phyloP scores from a whole-genome alignment of 2,113 vertebrate genomes.

The Craseonycteris thonglongyai region DNA sequence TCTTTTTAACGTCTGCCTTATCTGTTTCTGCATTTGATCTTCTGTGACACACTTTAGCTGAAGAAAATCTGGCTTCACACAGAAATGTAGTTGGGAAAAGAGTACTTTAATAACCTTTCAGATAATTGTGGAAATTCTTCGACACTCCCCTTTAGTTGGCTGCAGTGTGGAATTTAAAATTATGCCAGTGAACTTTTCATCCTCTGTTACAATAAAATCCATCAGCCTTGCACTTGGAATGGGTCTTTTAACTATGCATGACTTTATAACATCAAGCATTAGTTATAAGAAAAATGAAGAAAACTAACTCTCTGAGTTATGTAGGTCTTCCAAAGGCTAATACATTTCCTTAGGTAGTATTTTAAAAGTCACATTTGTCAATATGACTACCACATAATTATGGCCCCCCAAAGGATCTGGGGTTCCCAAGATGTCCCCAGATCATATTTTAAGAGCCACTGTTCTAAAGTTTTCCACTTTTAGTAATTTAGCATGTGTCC shows the following conservation, averaged over 20 bases:
- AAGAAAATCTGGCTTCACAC: neutral
- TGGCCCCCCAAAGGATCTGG: neutral
- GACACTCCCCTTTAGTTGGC: neutral
- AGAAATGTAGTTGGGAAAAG: neutral
- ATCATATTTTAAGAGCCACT: neutral
- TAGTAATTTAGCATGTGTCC: neutral
- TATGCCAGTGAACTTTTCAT: neutral
- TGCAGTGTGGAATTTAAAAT: neutral
- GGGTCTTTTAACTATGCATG: neutral
- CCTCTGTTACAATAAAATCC: neutral
- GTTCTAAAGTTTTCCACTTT: neutral
- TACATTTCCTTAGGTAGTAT: neutral
- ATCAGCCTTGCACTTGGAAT: neutral
- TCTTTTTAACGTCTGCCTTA: neutral
- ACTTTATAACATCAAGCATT: neutral
- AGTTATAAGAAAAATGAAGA: neutral
- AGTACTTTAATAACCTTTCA: neutral
- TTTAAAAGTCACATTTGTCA: neutral
- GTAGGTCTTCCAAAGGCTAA: neutral
- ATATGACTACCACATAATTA: neutral
- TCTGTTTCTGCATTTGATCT: neutral
- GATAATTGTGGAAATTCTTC: neutral
- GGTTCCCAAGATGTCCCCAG: neutral
- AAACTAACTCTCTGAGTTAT: neutral
- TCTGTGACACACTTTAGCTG: neutral